Conservation (phyloP, 2,797 vertebrate species). For the Mareca penelope region DNA sequence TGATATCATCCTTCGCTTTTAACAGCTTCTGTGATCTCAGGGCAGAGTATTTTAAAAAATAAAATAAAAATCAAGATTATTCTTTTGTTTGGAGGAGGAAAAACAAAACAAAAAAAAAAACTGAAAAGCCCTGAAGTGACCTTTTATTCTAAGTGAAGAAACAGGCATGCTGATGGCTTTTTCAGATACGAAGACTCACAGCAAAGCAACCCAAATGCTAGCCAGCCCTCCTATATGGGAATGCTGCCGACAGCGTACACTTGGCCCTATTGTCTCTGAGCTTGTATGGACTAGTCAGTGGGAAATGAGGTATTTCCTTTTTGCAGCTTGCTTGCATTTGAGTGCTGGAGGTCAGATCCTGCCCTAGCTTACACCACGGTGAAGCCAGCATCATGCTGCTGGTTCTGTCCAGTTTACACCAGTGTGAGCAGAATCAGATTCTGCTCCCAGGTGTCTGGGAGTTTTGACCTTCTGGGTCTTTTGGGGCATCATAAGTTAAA, state of each 20-base stretch:
- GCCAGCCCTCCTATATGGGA: slow-evolving; percentile 11
- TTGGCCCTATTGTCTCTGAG: slow-evolving; percentile 63
- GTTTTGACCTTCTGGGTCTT: slow-evolving; percentile 49
- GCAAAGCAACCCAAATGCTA: slow-evolving; percentile 28
- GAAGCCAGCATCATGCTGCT: fast-evolving
- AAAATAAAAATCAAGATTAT: background rate
- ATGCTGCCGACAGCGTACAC: slow-evolving; percentile 20
- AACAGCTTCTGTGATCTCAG: background rate
- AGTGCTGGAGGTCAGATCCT: slow-evolving; percentile 17
- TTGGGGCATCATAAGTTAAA: slow-evolving; percentile 50
- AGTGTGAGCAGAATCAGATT: background rate
- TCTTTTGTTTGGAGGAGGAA: background rate
- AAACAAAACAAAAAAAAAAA: background rate
- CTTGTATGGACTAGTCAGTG: slow-evolving; percentile 65
- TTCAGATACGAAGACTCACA: slow-evolving; percentile 39
- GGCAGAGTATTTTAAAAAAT: background rate
- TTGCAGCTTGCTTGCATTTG: slow-evolving; percentile 6
- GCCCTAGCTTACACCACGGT: fast-evolving
- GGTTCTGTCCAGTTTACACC: background rate
- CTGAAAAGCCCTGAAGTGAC: slow-evolving; percentile 45
- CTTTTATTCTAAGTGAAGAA: slow-evolving; percentile 24
- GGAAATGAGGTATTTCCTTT: slow-evolving; percentile 77
- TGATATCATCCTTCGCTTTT: background rate
- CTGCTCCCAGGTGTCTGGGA: slow-evolving; percentile 57
- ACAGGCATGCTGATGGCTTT: slow-evolving; percentile 42